Base-by-base conservation (phyloP, 2,888 invertebrate genomes). In the Scaptomyza polygonia region DNA sequence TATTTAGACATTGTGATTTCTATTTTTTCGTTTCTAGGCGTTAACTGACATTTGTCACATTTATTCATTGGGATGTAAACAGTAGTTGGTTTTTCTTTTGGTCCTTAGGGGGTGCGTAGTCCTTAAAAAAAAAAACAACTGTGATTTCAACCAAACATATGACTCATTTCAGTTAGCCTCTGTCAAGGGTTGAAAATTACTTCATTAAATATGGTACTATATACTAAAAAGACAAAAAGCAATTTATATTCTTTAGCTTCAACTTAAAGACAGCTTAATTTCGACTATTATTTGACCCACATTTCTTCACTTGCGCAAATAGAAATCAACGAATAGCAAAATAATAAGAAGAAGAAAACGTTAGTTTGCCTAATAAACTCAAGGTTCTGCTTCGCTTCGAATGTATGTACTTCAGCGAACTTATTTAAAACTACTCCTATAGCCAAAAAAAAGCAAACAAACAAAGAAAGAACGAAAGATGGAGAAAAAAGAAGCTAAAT, bases 41-140 rank as follows among this genome's bases (percentile, higher is more conserved):
- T 83, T 78, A 87, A 87, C 83, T 87, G 86, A 83, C 83, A 85
- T 79, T 83, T 86, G 83, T 83, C 82, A 83, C 77, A 72, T 87
- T 83, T 85, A 86, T 83, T 87, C 79, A 79, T 81, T 63, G 79
- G 48, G 32, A 32, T 30, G 39, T 45, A 16, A 59, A 49, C 29
- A 44, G 53, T 52, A 30, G 29, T 45, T 36, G 43, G 43, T 29
- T 29, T 14, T 36, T 27, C 53, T 25, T 5, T 0, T 5, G 67
- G 21, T 54, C 25, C 42, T 56, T 25, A 8, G 43, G 49, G 64
- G 21, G 25, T 49, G 48, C 14, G 30, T 53, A 14, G 14, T 43
- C 56, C 53, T 48, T 47, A 48, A 61, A 36, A 34, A 29, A 53
- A 32, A 48, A 61, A 36, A 34, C 25, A 53, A 32, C 71, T 61